A percentile compares a stretch with the other conserved stretches of the same genome.
Evolutionary conservation across 2,888 invertebrate species (phyloP).

Genomic region (Bombylius discolor): DNA sequence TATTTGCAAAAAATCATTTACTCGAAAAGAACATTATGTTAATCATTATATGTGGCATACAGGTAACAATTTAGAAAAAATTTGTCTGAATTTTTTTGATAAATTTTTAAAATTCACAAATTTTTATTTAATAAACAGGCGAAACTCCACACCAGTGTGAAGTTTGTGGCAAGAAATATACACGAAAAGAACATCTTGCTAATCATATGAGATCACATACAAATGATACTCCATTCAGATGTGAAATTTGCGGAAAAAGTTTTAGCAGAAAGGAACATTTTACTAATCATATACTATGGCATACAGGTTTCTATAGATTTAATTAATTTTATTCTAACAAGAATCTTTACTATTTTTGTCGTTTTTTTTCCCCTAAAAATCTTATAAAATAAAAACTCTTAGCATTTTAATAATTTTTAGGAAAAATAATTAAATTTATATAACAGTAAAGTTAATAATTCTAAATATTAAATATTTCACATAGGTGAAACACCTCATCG

Average conservation of each 20-base stretch:
- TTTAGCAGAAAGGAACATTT: constrained; percentile 83
- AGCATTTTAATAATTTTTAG: too few relatives aligned
- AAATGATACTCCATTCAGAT: constrained; percentile 76
- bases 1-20: constrained; percentile 75
- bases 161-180: constrained; percentile 78
- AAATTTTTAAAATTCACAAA: constrained; percentile 1
- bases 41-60: constrained; percentile 63
- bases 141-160: constrained; percentile 80
- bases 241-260: constrained; percentile 77
- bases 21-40: constrained; percentile 74
- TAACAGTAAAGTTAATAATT: neutral
- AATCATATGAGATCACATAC: constrained; percentile 82
- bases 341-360: constrained; percentile 35
- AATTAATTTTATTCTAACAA: constrained; percentile 65
- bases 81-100: neutral
- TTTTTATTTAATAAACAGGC: constrained; percentile 38
- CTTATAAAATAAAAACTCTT: too few relatives aligned
- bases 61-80: constrained; percentile 31
- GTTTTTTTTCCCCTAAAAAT: too few relatives aligned
- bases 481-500: constrained; percentile 68
- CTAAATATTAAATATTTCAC: too few relatives aligned
- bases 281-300: constrained; percentile 83
- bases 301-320: constrained; percentile 71
- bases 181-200: constrained; percentile 75
- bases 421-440: constrained; percentile 14